Evolutionary conservation across 2,797 vertebrate genomes (phyloP).

Genomic region (Huso huso): DNA sequence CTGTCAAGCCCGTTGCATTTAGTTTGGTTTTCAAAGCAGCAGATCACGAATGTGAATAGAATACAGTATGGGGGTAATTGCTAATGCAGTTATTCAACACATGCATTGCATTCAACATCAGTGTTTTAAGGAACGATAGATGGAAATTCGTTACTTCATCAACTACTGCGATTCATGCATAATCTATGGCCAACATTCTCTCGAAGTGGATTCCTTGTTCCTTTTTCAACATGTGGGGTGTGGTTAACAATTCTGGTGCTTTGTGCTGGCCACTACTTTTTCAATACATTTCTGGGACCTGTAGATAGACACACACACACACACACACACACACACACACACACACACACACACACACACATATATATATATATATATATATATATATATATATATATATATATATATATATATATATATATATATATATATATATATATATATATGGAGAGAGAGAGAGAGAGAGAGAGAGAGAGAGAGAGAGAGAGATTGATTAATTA

Average conservation of each 20-base stretch:
- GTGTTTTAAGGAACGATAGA: not conserved
- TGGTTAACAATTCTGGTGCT: conserved; percentile 44
- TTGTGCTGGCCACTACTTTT: conserved; percentile 54
- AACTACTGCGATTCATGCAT: not conserved
- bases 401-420: too few relatives aligned
- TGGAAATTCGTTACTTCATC: not conserved
- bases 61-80: conserved; percentile 5
- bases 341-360: too few relatives aligned
- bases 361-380: too few relatives aligned
- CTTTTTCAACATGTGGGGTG: conserved; percentile 36
- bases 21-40: not conserved
- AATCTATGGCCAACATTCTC: conserved; percentile 5
- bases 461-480: too few relatives aligned
- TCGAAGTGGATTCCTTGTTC: conserved; percentile 10
- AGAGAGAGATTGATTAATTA: too few relatives aligned
- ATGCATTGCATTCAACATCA: not conserved
- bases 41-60: conserved; percentile 9
- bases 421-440: too few relatives aligned
- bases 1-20: not conserved
- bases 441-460: too few relatives aligned
- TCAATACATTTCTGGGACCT: conserved; percentile 8
- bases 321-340: too few relatives aligned
- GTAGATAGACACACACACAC: not conserved
- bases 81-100: not conserved
- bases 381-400: too few relatives aligned